Conservation (phyloP, 1,140 invertebrate genomes). For the Apis florea region DNA sequence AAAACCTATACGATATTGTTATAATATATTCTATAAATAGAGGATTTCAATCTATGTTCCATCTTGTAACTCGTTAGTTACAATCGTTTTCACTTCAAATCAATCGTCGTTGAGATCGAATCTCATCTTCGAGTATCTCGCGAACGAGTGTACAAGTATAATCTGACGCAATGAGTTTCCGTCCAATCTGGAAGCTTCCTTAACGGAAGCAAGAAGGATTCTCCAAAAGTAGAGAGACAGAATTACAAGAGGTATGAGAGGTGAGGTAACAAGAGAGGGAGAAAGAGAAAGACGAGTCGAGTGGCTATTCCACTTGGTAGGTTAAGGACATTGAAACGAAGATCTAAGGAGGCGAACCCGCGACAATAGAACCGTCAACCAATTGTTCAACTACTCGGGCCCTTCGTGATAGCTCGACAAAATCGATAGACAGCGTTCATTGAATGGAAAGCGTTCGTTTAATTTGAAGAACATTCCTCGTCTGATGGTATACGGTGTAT, state of each 20-base stretch:
- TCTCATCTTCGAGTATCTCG: background rate
- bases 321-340: conserved; percentile 63
- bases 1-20: no score
- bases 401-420: conserved; percentile 38
- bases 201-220: conserved; percentile 31
- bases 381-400: conserved; percentile 62
- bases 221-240: conserved; percentile 45
- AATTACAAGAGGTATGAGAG: conserved; percentile 11
- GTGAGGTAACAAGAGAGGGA: background rate
- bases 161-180: conserved; percentile 35
- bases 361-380: conserved; percentile 66
- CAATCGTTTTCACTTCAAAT: conserved; percentile 1
- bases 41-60: background rate
- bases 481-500: conserved; percentile 9
- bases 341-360: conserved; percentile 48
- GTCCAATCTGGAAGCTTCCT: conserved; percentile 30
- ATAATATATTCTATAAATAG: background rate
- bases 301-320: conserved; percentile 56
- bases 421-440: conserved; percentile 59
- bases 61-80: background rate
- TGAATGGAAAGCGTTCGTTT: conserved; percentile 60
- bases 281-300: conserved; percentile 19
- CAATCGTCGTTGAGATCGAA: conserved; percentile 2
- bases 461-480: conserved; percentile 39
- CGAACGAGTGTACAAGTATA: conserved; percentile 33